Conservation (phyloP, 2,797 vertebrate genomes). For the Sebastolobus altivelis region DNA sequence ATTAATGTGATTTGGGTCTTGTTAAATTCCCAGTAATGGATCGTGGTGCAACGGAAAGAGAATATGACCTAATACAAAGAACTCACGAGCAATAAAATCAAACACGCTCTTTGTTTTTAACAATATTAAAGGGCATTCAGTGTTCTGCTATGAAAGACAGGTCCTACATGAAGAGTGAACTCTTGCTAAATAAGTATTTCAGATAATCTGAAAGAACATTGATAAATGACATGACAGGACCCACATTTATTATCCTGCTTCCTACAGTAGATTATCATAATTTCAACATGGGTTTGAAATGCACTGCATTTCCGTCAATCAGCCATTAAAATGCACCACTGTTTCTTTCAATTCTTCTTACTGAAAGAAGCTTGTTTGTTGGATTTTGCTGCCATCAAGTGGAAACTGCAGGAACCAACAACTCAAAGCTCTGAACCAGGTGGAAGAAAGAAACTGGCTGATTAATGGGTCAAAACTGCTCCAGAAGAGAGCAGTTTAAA, state of each 20-base stretch:
- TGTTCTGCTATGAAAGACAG: neutral
- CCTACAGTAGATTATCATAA: rapidly evolving
- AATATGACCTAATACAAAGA: constrained; percentile 22
- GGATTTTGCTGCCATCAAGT: constrained; percentile 80
- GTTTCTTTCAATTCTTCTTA: neutral
- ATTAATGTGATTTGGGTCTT: constrained; percentile 54
- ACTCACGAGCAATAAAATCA: constrained; percentile 13
- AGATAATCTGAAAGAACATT: neutral
- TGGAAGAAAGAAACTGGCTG: neutral
- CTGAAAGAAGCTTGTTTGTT: constrained; percentile 19
- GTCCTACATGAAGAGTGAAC: neutral
- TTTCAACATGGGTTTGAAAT: neutral
- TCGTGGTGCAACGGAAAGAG: constrained; percentile 2
- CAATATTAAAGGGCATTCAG: neutral
- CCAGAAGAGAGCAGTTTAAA: neutral
- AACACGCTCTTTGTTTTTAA: constrained; percentile 12
- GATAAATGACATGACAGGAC: neutral
- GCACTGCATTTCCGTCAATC: neutral
- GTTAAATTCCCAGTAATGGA: constrained; percentile 50
- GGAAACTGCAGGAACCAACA: constrained; percentile 49
- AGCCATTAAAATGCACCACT: neutral
- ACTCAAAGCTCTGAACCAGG: neutral
- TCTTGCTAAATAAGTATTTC: neutral
- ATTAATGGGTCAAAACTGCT: neutral
- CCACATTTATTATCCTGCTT: neutral